Evolutionary conservation across 2,888 invertebrate species (phyloP).

Genomic region (Drosophila ochracea): DNA sequence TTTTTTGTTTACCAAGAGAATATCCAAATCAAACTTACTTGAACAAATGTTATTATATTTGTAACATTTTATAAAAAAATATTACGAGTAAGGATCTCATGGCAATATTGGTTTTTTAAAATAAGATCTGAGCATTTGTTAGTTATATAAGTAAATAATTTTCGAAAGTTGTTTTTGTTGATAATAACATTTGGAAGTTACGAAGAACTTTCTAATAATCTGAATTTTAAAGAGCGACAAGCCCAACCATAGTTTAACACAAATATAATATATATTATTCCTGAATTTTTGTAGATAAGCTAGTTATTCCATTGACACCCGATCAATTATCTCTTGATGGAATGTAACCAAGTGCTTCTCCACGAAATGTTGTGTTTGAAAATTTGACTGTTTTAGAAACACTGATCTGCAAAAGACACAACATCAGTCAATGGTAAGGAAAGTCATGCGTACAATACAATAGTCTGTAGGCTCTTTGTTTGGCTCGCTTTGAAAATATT

Average conservation of each 20-base stretch:
- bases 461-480: conserved; percentile 46
- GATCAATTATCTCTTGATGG: conserved; percentile 2
- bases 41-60: no score
- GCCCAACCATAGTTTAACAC: not conserved
- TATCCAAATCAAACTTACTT: not conserved
- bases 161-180: not conserved
- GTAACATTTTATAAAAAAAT: not conserved
- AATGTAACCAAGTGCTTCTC: not conserved
- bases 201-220: not conserved
- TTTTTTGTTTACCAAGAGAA: not conserved
- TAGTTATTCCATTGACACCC: not conserved
- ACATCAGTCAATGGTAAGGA: conserved; percentile 32
- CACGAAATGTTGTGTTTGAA: not conserved
- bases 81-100: not conserved
- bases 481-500: conserved; percentile 76
- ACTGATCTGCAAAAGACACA: conserved; percentile 19
- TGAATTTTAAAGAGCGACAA: not conserved
- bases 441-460: conserved; percentile 45
- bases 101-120: not conserved
- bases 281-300: not conserved
- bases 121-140: no score
- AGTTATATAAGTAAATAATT: not conserved
- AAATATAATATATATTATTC: not conserved
- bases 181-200: not conserved
- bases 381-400: conserved; percentile 16